Percentiles rank a stretch among this genome's conserved stretches.
Evolutionary conservation across 2,888 invertebrate species (phyloP).

Genomic region (Diaperis boleti): DNA sequence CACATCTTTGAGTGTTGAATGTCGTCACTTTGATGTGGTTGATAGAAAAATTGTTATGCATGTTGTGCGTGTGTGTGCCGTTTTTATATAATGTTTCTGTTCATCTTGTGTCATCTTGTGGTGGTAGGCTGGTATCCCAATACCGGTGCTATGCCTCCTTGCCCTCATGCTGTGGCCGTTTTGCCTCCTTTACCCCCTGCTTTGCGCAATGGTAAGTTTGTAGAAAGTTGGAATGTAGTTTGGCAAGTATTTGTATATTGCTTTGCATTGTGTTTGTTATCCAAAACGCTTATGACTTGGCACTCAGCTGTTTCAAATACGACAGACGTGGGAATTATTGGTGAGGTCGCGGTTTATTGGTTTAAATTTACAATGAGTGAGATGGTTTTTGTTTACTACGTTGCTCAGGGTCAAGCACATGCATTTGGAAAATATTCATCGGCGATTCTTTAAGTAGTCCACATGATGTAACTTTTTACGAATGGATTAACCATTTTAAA

Average conservation of each 20-base stretch:
- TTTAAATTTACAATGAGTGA: slow-evolving; percentile 1
- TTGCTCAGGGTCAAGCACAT: neutral
- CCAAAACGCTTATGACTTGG: slow-evolving; percentile 36
- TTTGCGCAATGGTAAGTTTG: slow-evolving; percentile 65
- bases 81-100: slow-evolving; percentile 11
- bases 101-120: slow-evolving; percentile 52
- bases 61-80: slow-evolving; percentile 22
- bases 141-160: slow-evolving; percentile 66
- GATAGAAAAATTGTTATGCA: neutral
- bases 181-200: slow-evolving; percentile 71
- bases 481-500: too few species aligned
- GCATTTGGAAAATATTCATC: too few species aligned
- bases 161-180: slow-evolving; percentile 73
- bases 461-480: too few species aligned
- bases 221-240: slow-evolving; percentile 26
- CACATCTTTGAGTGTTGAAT: neutral
- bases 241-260: slow-evolving; percentile 30
- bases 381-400: neutral
- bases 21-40: neutral
- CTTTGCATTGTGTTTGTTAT: slow-evolving; percentile 40
- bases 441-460: too few species aligned
- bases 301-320: slow-evolving; percentile 1
- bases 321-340: slow-evolving; percentile 5
- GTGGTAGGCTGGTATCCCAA: slow-evolving; percentile 65
- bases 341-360: slow-evolving; percentile 1